Percentiles rank a stretch among this genome's conserved stretches.
Conservation (phyloP, 2,113 vertebrate genomes). For the Vulpes ferrilata region DNA sequence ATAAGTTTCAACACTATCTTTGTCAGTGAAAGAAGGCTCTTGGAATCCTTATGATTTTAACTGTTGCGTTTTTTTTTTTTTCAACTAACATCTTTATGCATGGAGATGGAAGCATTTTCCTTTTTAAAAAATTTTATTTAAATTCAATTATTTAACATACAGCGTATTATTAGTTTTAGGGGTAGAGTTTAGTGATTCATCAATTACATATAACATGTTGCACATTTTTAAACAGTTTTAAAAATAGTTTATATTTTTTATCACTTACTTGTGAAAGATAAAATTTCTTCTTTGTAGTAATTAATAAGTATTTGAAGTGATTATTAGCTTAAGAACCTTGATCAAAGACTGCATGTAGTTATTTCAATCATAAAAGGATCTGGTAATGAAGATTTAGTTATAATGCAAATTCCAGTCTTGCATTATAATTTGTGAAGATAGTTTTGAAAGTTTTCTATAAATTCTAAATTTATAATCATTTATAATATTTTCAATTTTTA, state of each 20-base stretch:
- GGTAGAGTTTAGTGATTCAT: neutral
- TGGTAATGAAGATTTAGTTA: neutral
- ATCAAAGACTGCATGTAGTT: neutral
- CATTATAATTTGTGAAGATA: slow-evolving; percentile 21
- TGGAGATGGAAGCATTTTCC: too few relatives aligned
- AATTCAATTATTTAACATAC: neutral
- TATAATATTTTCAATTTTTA: neutral
- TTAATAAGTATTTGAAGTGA: slow-evolving; percentile 17
- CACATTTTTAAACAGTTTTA: neutral
- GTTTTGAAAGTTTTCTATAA: slow-evolving; percentile 22
- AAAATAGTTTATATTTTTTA: neutral
- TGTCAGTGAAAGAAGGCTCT: neutral
- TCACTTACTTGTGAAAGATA: neutral
- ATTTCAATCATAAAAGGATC: slow-evolving; percentile 30
- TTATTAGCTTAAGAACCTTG: neutral
- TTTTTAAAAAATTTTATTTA: too few relatives aligned
- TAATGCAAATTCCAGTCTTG: neutral
- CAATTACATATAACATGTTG: neutral
- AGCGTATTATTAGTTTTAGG: neutral
- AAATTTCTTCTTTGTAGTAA: neutral
- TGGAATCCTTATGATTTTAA: neutral
- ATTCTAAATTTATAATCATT: slow-evolving; percentile 12
- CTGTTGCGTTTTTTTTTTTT: neutral
- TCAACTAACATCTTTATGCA: too few relatives aligned
- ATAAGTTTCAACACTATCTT: neutral